phyloP scores from a whole-genome alignment of 1,140 invertebrate species.

The Colletes latitarsis region DNA sequence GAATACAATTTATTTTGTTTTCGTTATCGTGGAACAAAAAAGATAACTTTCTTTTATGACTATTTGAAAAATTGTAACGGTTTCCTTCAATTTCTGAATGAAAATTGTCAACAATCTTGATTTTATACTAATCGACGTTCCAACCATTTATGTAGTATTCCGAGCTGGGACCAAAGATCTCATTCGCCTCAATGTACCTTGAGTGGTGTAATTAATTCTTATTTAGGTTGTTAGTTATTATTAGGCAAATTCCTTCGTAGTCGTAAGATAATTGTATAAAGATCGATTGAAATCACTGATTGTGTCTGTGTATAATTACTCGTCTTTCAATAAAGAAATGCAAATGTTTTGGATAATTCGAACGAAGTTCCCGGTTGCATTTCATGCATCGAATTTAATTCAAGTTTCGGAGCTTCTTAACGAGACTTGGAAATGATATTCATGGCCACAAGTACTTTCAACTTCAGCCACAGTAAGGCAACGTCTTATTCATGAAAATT shows the following conservation, averaged over 20 bases:
- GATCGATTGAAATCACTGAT: conserved; percentile 1
- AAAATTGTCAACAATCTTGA: background rate
- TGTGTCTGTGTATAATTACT: background rate
- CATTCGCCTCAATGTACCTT: conserved; percentile 15
- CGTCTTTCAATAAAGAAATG: conserved; percentile 3
- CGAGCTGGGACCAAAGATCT: conserved; percentile 20
- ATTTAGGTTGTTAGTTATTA: conserved; percentile 42
- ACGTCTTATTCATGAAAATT: conserved; percentile 27
- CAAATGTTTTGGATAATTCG: background rate
- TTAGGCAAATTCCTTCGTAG: conserved; percentile 9
- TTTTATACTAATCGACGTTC: conserved; percentile 11
- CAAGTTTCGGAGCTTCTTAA: background rate
- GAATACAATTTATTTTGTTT: no score
- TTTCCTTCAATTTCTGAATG: no score
- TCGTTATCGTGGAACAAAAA: no score
- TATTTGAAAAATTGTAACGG: no score
- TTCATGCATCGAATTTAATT: conserved; percentile 11
- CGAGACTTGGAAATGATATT: background rate
- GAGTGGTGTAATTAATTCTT: conserved; percentile 50
- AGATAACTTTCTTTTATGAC: no score
- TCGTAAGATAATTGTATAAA: background rate
- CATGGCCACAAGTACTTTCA: background rate
- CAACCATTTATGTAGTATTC: background rate
- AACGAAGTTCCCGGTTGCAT: background rate
- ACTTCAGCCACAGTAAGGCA: background rate